Conservation (phyloP, 2,888 invertebrate genomes). For the Melikaiella ostensackeni region DNA sequence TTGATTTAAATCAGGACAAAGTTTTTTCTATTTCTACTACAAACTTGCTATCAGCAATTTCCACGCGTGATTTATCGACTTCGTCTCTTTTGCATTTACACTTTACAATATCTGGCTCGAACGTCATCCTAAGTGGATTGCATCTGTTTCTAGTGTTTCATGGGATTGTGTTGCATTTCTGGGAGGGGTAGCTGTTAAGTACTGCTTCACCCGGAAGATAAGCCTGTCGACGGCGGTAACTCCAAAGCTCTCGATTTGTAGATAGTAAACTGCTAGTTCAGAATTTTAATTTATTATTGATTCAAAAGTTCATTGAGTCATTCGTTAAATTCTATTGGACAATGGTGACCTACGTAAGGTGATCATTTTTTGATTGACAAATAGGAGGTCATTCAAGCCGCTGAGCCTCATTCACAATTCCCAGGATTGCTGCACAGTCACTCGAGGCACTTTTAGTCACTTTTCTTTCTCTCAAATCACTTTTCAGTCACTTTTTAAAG, state of each 20-base stretch:
- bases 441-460: too few species aligned
- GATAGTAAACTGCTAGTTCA: neutral
- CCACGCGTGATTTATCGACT: neutral
- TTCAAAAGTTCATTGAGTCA: neutral
- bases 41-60: neutral
- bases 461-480: too few species aligned
- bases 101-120: conserved; percentile 24
- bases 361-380: too few species aligned
- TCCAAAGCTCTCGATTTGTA: neutral
- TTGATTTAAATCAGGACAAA: neutral
- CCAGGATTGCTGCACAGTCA: too few species aligned
- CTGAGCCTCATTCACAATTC: too few species aligned
- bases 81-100: conserved; percentile 23
- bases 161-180: conserved; percentile 9
- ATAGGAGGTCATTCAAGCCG: too few species aligned
- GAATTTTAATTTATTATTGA: neutral
- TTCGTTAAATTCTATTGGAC: neutral
- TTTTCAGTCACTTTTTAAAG: too few species aligned
- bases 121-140: conserved; percentile 37
- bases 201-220: conserved; percentile 14
- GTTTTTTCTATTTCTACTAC: neutral
- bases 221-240: conserved; percentile 6
- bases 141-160: conserved; percentile 28
- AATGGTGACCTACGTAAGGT: too few species aligned
- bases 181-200: conserved; percentile 34